Percentiles rank a stretch among this genome's conserved stretches.
Evolutionary conservation across 2,113 vertebrate species (phyloP).

Genomic region (Hystrix cristata): DNA sequence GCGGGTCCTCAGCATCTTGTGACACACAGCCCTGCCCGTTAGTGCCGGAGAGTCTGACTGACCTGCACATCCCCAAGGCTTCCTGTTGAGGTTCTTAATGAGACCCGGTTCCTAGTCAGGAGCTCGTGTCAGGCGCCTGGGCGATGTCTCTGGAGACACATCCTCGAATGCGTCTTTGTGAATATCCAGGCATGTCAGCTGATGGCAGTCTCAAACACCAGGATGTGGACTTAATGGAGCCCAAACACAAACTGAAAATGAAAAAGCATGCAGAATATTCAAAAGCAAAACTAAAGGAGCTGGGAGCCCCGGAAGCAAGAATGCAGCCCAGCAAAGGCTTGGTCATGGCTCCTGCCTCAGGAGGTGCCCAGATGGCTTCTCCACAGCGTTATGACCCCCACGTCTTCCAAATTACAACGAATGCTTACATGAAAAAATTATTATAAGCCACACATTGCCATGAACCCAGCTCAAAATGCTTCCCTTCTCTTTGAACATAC

Average conservation of each 20-base stretch:
- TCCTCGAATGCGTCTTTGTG: neutral
- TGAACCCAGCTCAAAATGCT: neutral
- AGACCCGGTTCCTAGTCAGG: neutral
- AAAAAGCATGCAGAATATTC: too few relatives aligned
- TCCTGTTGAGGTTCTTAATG: too few relatives aligned
- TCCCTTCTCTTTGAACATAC: neutral
- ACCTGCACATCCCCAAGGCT: neutral
- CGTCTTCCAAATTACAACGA: neutral
- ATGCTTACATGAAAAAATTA: neutral
- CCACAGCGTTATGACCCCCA: fast-evolving
- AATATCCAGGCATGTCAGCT: neutral
- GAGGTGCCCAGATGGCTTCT: too few relatives aligned
- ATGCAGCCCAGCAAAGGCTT: neutral
- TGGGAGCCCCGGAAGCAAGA: neutral
- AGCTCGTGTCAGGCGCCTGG: fast-evolving
- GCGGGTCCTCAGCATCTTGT: neutral
- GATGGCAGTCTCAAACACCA: neutral
- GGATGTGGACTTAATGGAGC: neutral
- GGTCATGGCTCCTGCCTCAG: neutral
- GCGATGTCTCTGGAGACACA: neutral
- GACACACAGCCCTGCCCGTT: fast-evolving
- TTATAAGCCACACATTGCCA: neutral
- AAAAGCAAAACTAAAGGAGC: neutral
- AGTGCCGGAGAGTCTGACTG: neutral
- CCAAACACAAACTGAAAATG: neutral